These are phyloP conservation scores for Atherix ibis DNA, from an alignment of 2,888 invertebrate species.

Conservation along the genomic window DNA sequence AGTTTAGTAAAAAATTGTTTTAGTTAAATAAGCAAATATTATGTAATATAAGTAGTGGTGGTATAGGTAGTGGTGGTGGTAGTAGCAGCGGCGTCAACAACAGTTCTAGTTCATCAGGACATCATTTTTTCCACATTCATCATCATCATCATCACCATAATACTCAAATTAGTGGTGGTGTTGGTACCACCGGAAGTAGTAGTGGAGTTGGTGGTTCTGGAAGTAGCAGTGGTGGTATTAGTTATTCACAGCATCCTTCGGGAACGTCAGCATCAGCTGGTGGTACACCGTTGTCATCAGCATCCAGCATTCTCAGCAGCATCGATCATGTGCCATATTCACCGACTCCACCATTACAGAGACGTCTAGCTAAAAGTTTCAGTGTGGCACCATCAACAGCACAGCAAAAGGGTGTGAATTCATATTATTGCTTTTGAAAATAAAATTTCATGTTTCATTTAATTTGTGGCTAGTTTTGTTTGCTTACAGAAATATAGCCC, in stretches of 20 bases:
- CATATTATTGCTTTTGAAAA: slow-evolving; percentile 1
- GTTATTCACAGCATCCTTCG: no score
- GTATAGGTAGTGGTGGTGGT: slow-evolving; percentile 15
- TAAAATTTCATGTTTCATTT: no score
- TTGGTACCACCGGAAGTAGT: slow-evolving; percentile 5
- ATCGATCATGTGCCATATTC: slow-evolving; percentile 40
- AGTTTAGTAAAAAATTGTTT: no score
- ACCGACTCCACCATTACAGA: slow-evolving; percentile 71
- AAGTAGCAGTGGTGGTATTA: no score
- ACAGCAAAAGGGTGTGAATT: slow-evolving; percentile 32
- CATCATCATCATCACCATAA: slow-evolving; percentile 5
- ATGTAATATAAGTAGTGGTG: no score
- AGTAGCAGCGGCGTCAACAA: slow-evolving; percentile 12
- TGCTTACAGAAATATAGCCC: no score
- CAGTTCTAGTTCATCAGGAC: no score
- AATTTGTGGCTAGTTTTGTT: no score
- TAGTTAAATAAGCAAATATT: no score
- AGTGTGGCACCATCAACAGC: slow-evolving; percentile 60
- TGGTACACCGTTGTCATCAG: slow-evolving; percentile 4
- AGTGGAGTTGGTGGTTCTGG: slow-evolving; percentile 4
- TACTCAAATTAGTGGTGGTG: slow-evolving; percentile 10
- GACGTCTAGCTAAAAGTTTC: slow-evolving; percentile 83
- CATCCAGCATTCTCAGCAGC: slow-evolving; percentile 20
- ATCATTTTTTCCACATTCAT: no score
- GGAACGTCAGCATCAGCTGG: slow-evolving; percentile 16